Base-by-base conservation (phyloP, 2,888 invertebrate genomes). In the Aphidius colemani region DNA sequence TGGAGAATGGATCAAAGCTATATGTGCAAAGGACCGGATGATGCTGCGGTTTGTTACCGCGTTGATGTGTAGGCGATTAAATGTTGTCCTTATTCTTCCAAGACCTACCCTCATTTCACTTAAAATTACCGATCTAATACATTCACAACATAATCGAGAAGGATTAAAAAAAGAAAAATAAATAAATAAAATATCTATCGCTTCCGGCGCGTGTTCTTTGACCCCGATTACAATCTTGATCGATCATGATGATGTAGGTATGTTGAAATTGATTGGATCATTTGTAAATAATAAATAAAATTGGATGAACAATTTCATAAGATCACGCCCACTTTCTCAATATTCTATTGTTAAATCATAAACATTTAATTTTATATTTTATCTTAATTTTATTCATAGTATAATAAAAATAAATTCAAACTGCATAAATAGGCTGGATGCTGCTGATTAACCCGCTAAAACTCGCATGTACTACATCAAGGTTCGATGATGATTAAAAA, bases 41-140 rank as follows among this genome's bases (percentile, higher is more conserved):
- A 72, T 69, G 71, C 69, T 70, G 72, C 69, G 69, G 71, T 73
- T 67, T 68, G 65, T 69, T 69, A 67, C 53, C 46, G 60, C 46
- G 55, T 46, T 51, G 40, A 48, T 30, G 30, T 30, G 30, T 30
- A 30, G 30, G 30, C 30, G 30, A 30, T 30, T 30, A 30, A 30
- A 30, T 30, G 30, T 30, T 30, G 30, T 30, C 30, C 30, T 30
- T 30, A 30, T 30, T 30, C 5, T 30, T 3, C 30, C 30, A 4
- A 30, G 30, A 46, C 45, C 8, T 57, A 18, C n/a, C 8, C 56
- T 8, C 57, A 43, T 57, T 61, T 61, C 7, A 48, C 18, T 40
- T 67, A 56, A 66, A 71, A 68, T 70, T 69, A 63, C 65, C 63
- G 68, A 71, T 69, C 68, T 70, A 71, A 67, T 71, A 70, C 64